These are phyloP conservation scores for Melanophora roralis DNA, from an alignment of 2,888 invertebrate genomes.

Conservation along the genomic window DNA sequence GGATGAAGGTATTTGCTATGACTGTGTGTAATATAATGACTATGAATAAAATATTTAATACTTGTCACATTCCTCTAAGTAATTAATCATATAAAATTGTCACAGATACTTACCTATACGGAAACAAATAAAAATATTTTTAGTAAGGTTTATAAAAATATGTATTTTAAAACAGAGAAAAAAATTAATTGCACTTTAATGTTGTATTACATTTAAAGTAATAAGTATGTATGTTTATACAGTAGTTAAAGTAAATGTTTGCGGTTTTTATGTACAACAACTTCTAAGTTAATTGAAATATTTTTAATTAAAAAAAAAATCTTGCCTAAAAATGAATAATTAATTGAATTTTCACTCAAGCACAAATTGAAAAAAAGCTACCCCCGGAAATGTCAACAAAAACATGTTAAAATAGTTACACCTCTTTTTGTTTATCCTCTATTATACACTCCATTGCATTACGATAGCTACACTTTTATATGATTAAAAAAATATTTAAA, in stretches of 20 bases:
- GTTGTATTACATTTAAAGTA: too few species aligned
- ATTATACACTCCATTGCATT: too few species aligned
- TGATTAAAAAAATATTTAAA: too few species aligned
- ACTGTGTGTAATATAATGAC: conserved; percentile 29
- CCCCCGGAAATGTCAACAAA: conserved; percentile 56
- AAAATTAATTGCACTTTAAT: too few species aligned
- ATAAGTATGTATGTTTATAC: background rate
- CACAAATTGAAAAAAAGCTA: conserved; percentile 40
- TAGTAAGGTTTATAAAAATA: background rate
- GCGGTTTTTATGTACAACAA: background rate
- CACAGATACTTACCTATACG: background rate
- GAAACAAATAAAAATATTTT: background rate
- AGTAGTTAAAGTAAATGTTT: background rate
- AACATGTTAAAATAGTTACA: conserved; percentile 55
- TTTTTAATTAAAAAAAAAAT: conserved; percentile 20
- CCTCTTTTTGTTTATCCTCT: conserved; percentile 24
- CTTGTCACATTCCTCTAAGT: conserved; percentile 48
- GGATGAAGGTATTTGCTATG: conserved; percentile 7
- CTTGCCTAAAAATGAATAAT: conserved; percentile 28
- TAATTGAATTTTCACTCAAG: conserved; percentile 53
- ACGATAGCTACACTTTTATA: too few species aligned
- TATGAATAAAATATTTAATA: conserved; percentile 52
- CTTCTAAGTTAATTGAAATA: conserved; percentile 22
- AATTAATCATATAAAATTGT: conserved; percentile 52
- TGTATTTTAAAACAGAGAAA: too few species aligned